A percentile compares a stretch with the other conserved stretches of the same genome.
Conservation (phyloP, 2,113 vertebrate genomes). For the Salvelinus sp. region DNA sequence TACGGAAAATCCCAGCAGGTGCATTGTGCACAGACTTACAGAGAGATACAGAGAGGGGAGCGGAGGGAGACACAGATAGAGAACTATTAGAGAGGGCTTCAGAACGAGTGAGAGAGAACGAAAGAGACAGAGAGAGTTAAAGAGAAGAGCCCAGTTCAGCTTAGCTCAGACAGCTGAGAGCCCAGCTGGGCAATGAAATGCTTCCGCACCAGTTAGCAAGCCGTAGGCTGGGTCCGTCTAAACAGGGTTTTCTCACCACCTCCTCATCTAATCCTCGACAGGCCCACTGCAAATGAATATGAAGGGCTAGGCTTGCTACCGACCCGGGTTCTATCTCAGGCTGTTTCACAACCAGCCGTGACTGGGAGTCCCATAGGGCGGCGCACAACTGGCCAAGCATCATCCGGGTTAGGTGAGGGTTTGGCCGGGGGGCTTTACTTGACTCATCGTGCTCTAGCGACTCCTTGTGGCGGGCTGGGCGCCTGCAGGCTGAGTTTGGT, state of each 20-base stretch:
- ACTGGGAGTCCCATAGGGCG: too few species aligned
- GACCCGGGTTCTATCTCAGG: too few species aligned
- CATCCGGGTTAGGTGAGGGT: too few species aligned
- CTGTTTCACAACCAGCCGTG: too few species aligned
- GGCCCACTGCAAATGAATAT: slow-evolving; percentile 24
- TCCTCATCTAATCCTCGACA: not conserved
- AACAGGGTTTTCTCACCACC: slow-evolving; percentile 33
- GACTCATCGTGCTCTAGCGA: too few species aligned
- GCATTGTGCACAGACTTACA: not conserved
- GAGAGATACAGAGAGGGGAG: too few species aligned
- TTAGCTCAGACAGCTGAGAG: slow-evolving; percentile 21
- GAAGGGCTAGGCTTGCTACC: slow-evolving; percentile 10
- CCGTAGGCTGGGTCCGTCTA: slow-evolving; percentile 40
- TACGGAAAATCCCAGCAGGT: not conserved
- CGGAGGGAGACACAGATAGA: not conserved
- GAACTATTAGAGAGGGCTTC: not conserved
- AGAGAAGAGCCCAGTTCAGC: not conserved
- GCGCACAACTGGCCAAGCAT: too few species aligned
- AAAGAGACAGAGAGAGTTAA: slow-evolving; percentile 1
- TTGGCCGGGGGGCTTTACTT: too few species aligned
- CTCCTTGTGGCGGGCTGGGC: too few species aligned
- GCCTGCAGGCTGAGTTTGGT: too few species aligned
- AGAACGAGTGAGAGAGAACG: not conserved
- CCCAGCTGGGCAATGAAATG: slow-evolving; percentile 53
- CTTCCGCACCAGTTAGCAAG: slow-evolving; percentile 53